Base-by-base conservation (phyloP, 2,113 vertebrate species). In the Oryzias melastigma region DNA sequence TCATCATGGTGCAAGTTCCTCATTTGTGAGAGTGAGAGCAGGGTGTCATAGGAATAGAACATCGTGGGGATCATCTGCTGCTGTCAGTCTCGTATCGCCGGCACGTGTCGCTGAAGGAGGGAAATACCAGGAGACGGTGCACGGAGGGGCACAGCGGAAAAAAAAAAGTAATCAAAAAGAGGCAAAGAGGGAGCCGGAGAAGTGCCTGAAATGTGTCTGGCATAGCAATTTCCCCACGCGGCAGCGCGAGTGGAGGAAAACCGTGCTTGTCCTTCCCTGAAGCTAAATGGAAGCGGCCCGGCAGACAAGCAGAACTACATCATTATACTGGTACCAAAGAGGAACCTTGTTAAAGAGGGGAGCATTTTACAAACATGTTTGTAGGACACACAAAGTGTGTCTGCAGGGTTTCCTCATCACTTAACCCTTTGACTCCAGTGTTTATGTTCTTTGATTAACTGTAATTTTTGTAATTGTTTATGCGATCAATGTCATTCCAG, bases 41-140 rank as follows among this genome's bases (percentile, higher is more conserved):
- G 53, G 65, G 69, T 66, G 74, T 74, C 72, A 53, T 16, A 68
- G 68, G 75, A 78, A 71, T 25, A 73, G 63, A 45, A 71, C 71
- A 86, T 87, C 84, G 86, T 91, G 88, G 85, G 85, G 87, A 84
- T 90, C 91, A 92, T 82, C 90, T 92, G 91, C 71, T 44, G 79
- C 89, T 88, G 91, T 90, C 91, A 91, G 75, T 92, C 90, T 83
- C 49, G 66, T 64, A 68, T 71, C 24, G 57, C 78, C 68, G 47
- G 73, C 79, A 84, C 71, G 74, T 82, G 81, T 81, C 80, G 66
- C 20, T 59, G 78, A 77, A 79, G 59, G 72, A 68, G 62, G 67
- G 69, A 47, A 55, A 44, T 14, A 64, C 50, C 19, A 43, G 10
- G 65, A 70, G 73, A 53, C 71, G 7, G 73, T 15, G 58, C 24